These are phyloP conservation scores for Gadopsis bispinosus DNA, from an alignment of 2,797 vertebrate species.

Conservation along the genomic window DNA sequence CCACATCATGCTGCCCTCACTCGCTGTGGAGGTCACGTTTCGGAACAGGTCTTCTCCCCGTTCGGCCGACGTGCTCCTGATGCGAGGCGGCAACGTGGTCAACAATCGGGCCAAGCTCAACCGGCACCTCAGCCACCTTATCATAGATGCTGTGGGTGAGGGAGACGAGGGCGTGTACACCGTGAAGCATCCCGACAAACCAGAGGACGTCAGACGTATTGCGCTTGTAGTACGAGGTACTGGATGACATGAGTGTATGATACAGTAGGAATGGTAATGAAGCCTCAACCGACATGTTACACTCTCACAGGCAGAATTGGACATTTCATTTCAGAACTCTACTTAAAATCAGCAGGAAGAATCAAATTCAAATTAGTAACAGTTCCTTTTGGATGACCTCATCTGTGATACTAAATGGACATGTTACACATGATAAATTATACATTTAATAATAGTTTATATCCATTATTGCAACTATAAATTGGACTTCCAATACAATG, in stretches of 20 bases:
- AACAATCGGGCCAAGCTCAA: conserved; percentile 71
- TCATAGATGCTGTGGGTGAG: conserved; percentile 79
- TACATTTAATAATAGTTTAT: background rate
- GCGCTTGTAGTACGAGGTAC: conserved; percentile 83
- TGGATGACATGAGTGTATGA: background rate
- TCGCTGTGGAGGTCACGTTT: conserved; percentile 70
- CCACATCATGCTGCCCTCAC: conserved; percentile 73
- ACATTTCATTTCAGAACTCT: background rate
- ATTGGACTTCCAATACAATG: background rate
- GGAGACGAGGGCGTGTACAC: conserved; percentile 84
- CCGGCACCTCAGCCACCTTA: conserved; percentile 67
- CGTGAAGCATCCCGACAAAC: conserved; percentile 66
- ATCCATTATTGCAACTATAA: background rate
- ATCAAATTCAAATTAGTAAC: background rate
- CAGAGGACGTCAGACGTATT: conserved; percentile 54
- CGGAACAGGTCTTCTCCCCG: conserved; percentile 36
- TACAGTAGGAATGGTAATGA: background rate
- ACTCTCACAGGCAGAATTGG: background rate
- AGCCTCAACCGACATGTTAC: background rate
- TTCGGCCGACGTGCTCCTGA: conserved; percentile 57
- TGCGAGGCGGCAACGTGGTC: conserved; percentile 57
- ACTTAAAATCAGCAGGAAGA: background rate
- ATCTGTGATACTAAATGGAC: background rate
- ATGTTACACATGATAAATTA: background rate
- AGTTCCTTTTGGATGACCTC: background rate